Conservation (phyloP, 2,888 invertebrate genomes). For the Malthinus seriepunctatus region DNA sequence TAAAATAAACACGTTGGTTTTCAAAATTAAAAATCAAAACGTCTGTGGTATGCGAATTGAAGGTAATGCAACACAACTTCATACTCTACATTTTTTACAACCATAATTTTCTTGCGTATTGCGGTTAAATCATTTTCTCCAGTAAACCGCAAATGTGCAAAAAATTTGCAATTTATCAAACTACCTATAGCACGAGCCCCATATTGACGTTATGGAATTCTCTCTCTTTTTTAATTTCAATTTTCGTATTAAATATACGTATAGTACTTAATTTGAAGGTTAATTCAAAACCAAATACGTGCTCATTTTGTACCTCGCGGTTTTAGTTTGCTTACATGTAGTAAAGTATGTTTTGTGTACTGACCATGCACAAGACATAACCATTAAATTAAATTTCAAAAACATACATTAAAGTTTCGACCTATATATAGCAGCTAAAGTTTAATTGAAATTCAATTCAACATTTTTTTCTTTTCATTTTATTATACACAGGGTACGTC, state of each 20-base stretch:
- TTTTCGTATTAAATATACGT: conserved; percentile 1
- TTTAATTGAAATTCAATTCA: not conserved
- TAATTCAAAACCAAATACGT: conserved; percentile 17
- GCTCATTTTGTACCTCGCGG: conserved; percentile 16
- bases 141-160: too few species aligned
- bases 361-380: conserved; percentile 33
- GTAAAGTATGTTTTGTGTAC: conserved; percentile 30
- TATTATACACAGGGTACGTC: too few species aligned
- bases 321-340: conserved; percentile 20
- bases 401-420: conserved; percentile 30
- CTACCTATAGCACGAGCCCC: not conserved
- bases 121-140: too few species aligned
- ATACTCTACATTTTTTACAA: too few species aligned
- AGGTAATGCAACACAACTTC: too few species aligned
- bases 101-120: too few species aligned
- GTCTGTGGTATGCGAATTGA: too few species aligned
- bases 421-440: conserved; percentile 40
- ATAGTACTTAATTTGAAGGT: not conserved
- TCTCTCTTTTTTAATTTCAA: not conserved
- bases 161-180: too few species aligned
- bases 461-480: too few species aligned
- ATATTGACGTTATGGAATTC: not conserved
- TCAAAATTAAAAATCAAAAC: too few species aligned
- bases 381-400: conserved; percentile 32
- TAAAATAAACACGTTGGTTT: too few species aligned